These are phyloP conservation scores for Holothuria leucospilota DNA, from an alignment of 53 echinoderm and acorn worm genomes.

Conservation along the genomic window DNA sequence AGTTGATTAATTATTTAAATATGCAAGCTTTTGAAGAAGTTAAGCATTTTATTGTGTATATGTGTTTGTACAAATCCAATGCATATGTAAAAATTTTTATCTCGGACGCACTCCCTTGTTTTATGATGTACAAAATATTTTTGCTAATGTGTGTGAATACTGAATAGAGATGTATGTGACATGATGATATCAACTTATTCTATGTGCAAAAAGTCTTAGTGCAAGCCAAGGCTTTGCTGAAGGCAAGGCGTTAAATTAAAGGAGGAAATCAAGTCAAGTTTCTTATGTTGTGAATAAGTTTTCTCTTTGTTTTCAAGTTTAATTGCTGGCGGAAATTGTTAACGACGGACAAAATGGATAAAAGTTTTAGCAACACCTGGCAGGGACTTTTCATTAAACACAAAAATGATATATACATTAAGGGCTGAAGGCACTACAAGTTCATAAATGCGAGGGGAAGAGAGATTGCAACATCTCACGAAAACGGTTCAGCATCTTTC, in stretches of 20 bases:
- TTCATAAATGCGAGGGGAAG: too few relatives aligned
- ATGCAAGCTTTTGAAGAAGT: slow-evolving; percentile 38
- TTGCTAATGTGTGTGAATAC: slow-evolving; percentile 48
- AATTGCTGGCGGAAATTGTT: too few relatives aligned
- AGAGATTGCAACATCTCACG: too few relatives aligned
- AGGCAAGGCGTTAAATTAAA: slow-evolving; percentile 6
- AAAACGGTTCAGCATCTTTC: too few relatives aligned
- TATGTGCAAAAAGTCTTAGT: slow-evolving; percentile 47
- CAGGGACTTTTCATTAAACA: too few relatives aligned
- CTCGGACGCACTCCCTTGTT: slow-evolving; percentile 42
- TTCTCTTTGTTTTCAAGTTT: too few relatives aligned
- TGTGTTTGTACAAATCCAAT: slow-evolving; percentile 33
- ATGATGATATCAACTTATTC: slow-evolving; percentile 31
- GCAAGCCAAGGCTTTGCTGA: slow-evolving; percentile 35
- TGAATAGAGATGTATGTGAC: slow-evolving; percentile 37
- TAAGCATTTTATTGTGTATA: slow-evolving; percentile 33
- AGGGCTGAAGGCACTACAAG: too few relatives aligned
- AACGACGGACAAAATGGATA: too few relatives aligned
- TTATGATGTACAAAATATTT: slow-evolving; percentile 47
- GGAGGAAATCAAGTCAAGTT: too few relatives aligned
- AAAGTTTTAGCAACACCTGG: too few relatives aligned
- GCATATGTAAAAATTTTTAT: slow-evolving; percentile 18
- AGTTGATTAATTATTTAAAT: slow-evolving; percentile 16
- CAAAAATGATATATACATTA: too few relatives aligned
- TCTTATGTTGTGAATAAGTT: too few relatives aligned